Base-by-base conservation (phyloP, 2,797 vertebrate species). In the Taeniopygia guttata region DNA sequence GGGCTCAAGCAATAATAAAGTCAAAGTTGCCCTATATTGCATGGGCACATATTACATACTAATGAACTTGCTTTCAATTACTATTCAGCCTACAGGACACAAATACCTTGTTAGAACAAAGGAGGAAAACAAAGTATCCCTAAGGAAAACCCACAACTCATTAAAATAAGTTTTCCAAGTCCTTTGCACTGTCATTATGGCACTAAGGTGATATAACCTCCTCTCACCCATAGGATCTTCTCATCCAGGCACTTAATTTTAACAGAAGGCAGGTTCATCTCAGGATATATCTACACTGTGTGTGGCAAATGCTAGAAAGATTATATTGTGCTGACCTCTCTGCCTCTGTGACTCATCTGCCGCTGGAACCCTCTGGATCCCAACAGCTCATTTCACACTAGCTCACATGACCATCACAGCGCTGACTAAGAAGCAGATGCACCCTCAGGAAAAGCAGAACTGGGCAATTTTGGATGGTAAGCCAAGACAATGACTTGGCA, bases 261-360 rank as follows among this genome's bases (percentile, higher is more conserved):
- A 85, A 80, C 17, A 63, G 52, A 74, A 76, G 43, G 51, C 58
- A 88, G 67, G 77, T 52, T 80, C 58, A 73, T 30, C 40, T 84
- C 16, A 48, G 36, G 59, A 14, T 75, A 52, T 19, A 74, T 6
- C 23, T 52, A 84, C 34, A 32, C 19, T 2, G 0, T n/a, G n/a
- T 2, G 12, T 10, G 30, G 51, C 42, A 75, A 86, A 75, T 75
- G 83, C 69, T 51, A 77, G 68, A 70, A 68, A 62, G 85, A 58
- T 48, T 21, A 89, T 27, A 23, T 63, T 59, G 45, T 67, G 40
- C 25, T 94, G 91, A 91, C 66, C 73, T 62, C 63, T 82, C 58
- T 75, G 78, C n/a, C 72, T 83, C 64, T 46, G 68, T 90, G 91
- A 94, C 76, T 95, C 87, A 90, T 45, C 40, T 93, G 60, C 75